Conservation (phyloP, 2,797 vertebrate species). For the Halcyon leucocephala region DNA sequence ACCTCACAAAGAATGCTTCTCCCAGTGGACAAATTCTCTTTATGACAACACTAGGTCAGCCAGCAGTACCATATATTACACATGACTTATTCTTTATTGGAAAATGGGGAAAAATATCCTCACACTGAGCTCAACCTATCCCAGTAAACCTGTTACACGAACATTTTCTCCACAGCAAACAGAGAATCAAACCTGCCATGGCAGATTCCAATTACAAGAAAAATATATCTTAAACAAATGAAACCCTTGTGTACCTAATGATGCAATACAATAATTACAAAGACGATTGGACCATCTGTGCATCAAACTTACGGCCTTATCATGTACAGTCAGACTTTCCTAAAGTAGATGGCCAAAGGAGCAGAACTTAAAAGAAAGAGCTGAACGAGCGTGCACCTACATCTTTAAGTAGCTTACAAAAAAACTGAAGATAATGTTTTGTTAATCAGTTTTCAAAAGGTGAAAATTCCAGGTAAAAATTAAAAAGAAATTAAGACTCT, state of each 20-base stretch:
- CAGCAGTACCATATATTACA: slow-evolving; percentile 5
- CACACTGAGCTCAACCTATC: not conserved
- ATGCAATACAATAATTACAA: slow-evolving; percentile 61
- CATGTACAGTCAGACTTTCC: slow-evolving; percentile 12
- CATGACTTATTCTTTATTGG: slow-evolving; percentile 36
- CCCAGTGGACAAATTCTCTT: not conserved
- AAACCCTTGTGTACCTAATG: slow-evolving; percentile 59
- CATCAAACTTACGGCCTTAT: slow-evolving; percentile 43
- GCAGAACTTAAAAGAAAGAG: slow-evolving; percentile 11
- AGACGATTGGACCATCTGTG: slow-evolving; percentile 64
- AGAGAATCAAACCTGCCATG: not conserved
- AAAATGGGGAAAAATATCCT: not conserved
- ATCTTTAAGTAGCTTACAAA: not conserved
- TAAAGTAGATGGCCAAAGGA: slow-evolving; percentile 36
- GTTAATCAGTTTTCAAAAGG: not conserved
- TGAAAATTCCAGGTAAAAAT: not conserved
- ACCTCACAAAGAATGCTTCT: not conserved
- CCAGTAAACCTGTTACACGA: slow-evolving; percentile 47
- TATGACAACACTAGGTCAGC: slow-evolving; percentile 23
- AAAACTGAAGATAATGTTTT: not conserved
- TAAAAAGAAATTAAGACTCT: not conserved
- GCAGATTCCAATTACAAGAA: slow-evolving; percentile 67
- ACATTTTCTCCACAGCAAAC: slow-evolving; percentile 55
- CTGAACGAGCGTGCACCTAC: not conserved
- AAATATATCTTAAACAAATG: slow-evolving; percentile 68